Base-by-base conservation (phyloP, 2,888 invertebrate species). In the Mythimna vitellina region DNA sequence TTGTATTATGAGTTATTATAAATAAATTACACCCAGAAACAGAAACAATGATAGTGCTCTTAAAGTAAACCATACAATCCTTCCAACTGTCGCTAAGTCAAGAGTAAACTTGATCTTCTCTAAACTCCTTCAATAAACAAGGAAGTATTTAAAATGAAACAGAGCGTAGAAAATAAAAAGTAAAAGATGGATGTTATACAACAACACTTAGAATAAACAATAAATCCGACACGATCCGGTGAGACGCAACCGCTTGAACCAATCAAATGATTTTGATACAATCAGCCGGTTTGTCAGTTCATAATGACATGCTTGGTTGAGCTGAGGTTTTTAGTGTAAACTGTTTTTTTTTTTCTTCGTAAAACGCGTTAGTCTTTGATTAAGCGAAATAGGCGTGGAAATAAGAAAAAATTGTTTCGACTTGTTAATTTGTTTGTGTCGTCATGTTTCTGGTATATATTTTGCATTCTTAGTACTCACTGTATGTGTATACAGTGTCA, bases 181-280 rank as follows among this genome's bases (percentile, higher is more conserved):
- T 77, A 76, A 81, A 77, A 83, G 65, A 83, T 54, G 46, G 25
- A 76, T 66, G 77, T 80, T 83, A 77, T 61, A 66, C 63, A 65
- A 88, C 68, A 75, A 60, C 71, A 73, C 63, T 84, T 78, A 74
- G 88, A 80, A 81, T 88, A 83, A 82, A 82, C 85, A 86, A 84
- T 72, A 72, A 71, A 84, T 84, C 73, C 53, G 76, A 76, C 68
- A 72, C 74, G 72, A 73, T 66, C 69, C 65, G 54, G 14, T 60
- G 51, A 38, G 74, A 82, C 75, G 83, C 68, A 75, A 82, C 81
- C 57, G 62, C 76, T 75, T 56, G 69, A 82, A 79, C 80, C 61
- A 73, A 85, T 83, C 84, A 77, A 82, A 81, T 46, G 65, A 53
- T 66, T 54, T 78, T 57, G 67, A 70, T 68, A 70, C 68, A 75